phyloP scores from a whole-genome alignment of 2,888 invertebrate species.

The Syrista parreyssii region DNA sequence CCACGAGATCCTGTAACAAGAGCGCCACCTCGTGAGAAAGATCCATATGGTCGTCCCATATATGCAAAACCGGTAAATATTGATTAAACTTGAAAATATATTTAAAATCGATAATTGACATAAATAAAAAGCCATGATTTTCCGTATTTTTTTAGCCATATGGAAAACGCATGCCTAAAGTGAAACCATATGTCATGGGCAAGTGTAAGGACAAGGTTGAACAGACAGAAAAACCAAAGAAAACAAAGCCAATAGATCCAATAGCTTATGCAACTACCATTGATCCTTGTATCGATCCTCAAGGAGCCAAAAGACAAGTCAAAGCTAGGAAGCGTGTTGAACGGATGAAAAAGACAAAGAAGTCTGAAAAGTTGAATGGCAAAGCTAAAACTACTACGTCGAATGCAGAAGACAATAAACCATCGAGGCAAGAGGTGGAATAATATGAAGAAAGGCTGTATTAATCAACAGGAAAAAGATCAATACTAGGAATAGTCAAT shows the following conservation, averaged over 20 bases:
- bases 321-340: constrained; percentile 32
- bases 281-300: constrained; percentile 47
- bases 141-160: constrained; percentile 29
- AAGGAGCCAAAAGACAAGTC: constrained; percentile 38
- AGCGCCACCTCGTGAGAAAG: constrained; percentile 39
- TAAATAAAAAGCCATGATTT: neutral
- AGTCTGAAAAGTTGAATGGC: constrained; percentile 1
- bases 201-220: constrained; percentile 29
- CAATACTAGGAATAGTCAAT: neutral
- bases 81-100: neutral
- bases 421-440: neutral
- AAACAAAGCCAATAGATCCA: constrained; percentile 32
- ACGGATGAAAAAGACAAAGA: constrained; percentile 5
- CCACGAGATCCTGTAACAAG: constrained; percentile 38
- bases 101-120: neutral
- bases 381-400: neutral
- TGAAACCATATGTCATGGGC: constrained; percentile 36
- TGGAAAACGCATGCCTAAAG: constrained; percentile 38
- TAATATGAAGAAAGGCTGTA: neutral
- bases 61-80: constrained; percentile 39
- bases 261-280: constrained; percentile 42
- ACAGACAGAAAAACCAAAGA: constrained; percentile 12
- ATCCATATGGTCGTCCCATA: constrained; percentile 43
- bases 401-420: neutral
- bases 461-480: neutral